These are phyloP conservation scores for Orgyia antiqua DNA, from an alignment of 2,888 invertebrate species.

Conservation along the genomic window DNA sequence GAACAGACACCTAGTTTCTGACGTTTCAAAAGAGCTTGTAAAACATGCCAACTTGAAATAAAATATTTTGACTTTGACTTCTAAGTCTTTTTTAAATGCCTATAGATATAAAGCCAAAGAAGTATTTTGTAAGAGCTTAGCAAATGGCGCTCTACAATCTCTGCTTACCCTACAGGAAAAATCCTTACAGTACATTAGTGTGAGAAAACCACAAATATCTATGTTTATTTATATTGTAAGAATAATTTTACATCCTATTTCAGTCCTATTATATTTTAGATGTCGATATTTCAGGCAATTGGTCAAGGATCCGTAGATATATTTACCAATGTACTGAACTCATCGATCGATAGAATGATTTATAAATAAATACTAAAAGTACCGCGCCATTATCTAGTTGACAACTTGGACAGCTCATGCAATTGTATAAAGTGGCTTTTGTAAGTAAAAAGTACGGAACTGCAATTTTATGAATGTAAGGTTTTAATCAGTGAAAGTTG, in stretches of 20 bases:
- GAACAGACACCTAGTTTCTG: too few species aligned
- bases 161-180: too few species aligned
- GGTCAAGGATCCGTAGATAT: slow-evolving; percentile 40
- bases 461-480: slow-evolving; percentile 20
- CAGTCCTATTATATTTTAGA: slow-evolving; percentile 3
- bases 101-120: too few species aligned
- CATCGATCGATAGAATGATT: slow-evolving; percentile 23
- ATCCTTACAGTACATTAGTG: too few species aligned
- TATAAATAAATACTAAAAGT: slow-evolving; percentile 29
- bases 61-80: too few species aligned
- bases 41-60: too few species aligned
- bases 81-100: too few species aligned
- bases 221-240: slow-evolving; percentile 14
- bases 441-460: slow-evolving; percentile 14
- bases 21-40: too few species aligned
- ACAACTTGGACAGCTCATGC: slow-evolving; percentile 19
- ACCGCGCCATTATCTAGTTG: slow-evolving; percentile 21
- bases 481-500: slow-evolving; percentile 6
- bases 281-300: slow-evolving; percentile 30
- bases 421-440: slow-evolving; percentile 18
- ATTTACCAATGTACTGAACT: slow-evolving; percentile 27
- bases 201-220: too few species aligned
- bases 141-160: too few species aligned
- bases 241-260: slow-evolving; percentile 1
- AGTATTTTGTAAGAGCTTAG: too few species aligned